A percentile compares a stretch with the other conserved stretches of the same genome.
These are phyloP conservation scores for Sciurus niger DNA, from an alignment of 2,113 vertebrate species.

Conservation along the genomic window DNA sequence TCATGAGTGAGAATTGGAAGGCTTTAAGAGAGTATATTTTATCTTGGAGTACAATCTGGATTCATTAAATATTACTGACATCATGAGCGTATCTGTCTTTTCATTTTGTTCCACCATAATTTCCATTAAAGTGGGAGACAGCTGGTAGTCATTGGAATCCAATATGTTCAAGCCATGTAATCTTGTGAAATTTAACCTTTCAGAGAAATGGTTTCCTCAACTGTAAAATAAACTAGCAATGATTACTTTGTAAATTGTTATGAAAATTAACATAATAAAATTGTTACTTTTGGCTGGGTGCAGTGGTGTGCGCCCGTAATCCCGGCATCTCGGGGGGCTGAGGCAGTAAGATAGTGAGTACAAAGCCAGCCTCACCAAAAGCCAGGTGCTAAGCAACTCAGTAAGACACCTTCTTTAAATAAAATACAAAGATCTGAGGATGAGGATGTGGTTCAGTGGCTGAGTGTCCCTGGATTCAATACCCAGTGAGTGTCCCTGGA, in stretches of 20 bases:
- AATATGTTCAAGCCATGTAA: neutral
- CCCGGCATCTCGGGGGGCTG: too few relatives aligned
- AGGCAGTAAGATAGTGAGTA: too few relatives aligned
- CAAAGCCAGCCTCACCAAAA: too few relatives aligned
- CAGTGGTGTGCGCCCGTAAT: too few relatives aligned
- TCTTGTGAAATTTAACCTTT: neutral
- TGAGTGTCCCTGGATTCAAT: too few relatives aligned
- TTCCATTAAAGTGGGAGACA: neutral
- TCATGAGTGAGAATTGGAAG: conserved; percentile 21
- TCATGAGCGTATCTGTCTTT: neutral
- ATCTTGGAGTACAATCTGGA: neutral
- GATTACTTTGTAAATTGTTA: neutral
- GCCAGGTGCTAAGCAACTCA: too few relatives aligned
- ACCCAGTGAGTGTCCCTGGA: too few relatives aligned
- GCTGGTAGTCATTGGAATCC: neutral
- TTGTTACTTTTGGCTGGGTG: neutral
- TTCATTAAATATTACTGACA: neutral
- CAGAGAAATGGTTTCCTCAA: neutral
- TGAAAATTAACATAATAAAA: neutral
- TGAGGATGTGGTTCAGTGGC: too few relatives aligned
- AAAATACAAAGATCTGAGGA: too few relatives aligned
- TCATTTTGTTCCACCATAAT: neutral
- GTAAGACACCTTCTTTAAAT: too few relatives aligned
- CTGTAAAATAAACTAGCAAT: conserved; percentile 15
- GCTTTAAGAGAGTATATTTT: neutral